These are phyloP conservation scores for Sapajus apella DNA, from an alignment of 2,113 vertebrate species.

Conservation along the genomic window DNA sequence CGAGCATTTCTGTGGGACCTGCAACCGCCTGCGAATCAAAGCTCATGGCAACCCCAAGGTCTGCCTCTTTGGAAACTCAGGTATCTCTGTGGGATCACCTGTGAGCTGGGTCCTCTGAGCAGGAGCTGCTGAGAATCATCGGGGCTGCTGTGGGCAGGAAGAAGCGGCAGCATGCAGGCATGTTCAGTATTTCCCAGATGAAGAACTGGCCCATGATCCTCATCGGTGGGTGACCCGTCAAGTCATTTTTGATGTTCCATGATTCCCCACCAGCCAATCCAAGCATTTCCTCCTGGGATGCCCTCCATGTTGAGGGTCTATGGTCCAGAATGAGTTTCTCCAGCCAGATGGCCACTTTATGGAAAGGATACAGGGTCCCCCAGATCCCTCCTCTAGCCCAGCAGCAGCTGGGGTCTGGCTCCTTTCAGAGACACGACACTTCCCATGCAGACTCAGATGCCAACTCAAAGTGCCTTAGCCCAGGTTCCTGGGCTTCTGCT, in stretches of 20 bases:
- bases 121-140: conserved; percentile 91
- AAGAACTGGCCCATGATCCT: conserved; percentile 99
- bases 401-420: background rate
- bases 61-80: conserved; percentile 97
- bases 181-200: conserved; percentile 98
- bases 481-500: background rate
- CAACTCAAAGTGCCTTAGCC: conserved; percentile 84
- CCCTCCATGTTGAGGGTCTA: conserved; percentile 39
- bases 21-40: conserved; percentile 95
- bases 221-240: conserved; percentile 98
- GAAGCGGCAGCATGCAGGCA: conserved; percentile 97
- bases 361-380: background rate
- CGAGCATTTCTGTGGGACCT: conserved; percentile 96
- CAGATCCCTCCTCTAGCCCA: background rate
- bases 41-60: conserved; percentile 98
- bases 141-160: conserved; percentile 93
- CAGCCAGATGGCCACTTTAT: conserved; percentile 56
- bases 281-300: conserved; percentile 59
- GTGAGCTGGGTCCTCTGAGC: conserved; percentile 89
- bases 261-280: conserved; percentile 69
- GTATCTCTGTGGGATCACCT: conserved; percentile 94
- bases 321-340: conserved; percentile 72
- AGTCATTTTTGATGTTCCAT: conserved; percentile 55
- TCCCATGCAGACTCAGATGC: conserved; percentile 61
- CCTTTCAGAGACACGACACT: conserved; percentile 64